phyloP scores from a whole-genome alignment of 2,888 invertebrate species.

The Plutella xylostella region DNA sequence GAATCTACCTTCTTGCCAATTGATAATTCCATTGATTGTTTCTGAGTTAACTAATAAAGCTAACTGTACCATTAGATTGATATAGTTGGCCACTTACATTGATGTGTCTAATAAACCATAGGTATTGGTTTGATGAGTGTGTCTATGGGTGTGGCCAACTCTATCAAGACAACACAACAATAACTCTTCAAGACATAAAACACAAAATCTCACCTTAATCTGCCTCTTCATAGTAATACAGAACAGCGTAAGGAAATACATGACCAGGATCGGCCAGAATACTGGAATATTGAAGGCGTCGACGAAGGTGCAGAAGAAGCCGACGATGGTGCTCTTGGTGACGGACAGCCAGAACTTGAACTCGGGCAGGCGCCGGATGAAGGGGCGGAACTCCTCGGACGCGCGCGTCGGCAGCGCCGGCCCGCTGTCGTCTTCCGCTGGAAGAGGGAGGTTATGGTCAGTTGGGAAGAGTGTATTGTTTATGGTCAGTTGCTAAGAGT shows the following conservation, averaged over 20 bases:
- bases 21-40: too few species aligned
- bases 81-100: too few species aligned
- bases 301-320: slow-evolving; percentile 93
- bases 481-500: neutral
- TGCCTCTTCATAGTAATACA: slow-evolving; percentile 99
- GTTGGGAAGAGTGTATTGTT: neutral
- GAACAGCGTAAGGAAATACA: slow-evolving; percentile 99
- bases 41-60: too few species aligned
- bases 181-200: too few species aligned
- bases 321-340: slow-evolving; percentile 92
- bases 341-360: slow-evolving; percentile 99
- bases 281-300: slow-evolving; percentile 99
- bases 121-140: too few species aligned
- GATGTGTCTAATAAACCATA: too few species aligned
- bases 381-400: slow-evolving; percentile 98
- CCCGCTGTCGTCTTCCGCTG: slow-evolving; percentile 79
- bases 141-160: too few species aligned
- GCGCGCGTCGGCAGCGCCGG: slow-evolving; percentile 95
- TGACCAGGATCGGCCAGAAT: slow-evolving; percentile 99
- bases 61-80: too few species aligned
- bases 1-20: too few species aligned
- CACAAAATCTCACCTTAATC: slow-evolving; percentile 97
- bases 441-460: too few species aligned
- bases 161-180: too few species aligned
- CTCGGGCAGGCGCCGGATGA: slow-evolving; percentile 96